phyloP scores from a whole-genome alignment of 2,113 vertebrate genomes.

The Semnornis frantzii region DNA sequence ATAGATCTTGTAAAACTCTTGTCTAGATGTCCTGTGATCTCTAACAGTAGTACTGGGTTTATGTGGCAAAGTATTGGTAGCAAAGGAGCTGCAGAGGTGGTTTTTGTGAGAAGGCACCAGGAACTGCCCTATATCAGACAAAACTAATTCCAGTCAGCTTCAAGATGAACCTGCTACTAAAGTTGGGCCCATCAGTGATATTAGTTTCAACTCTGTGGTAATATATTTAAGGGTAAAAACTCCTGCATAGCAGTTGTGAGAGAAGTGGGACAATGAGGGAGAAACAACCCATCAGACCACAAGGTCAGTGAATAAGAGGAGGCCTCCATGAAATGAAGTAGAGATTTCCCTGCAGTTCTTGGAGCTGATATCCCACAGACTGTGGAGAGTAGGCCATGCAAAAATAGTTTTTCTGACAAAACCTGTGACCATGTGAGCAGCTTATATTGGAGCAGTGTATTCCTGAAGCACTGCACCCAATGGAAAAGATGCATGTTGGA shows the following conservation, averaged over 20 bases:
- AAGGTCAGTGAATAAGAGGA: not conserved
- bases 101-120: not conserved
- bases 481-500: no score
- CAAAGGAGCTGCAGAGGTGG: not conserved
- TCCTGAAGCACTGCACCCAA: no score
- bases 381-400: not conserved
- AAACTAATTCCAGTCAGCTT: not conserved
- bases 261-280: not conserved
- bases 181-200: not conserved
- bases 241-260: not conserved
- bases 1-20: not conserved
- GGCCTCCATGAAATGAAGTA: not conserved
- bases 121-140: not conserved
- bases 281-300: not conserved
- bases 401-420: no score
- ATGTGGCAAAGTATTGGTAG: not conserved
- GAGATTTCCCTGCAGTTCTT: not conserved
- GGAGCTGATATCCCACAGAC: not conserved
- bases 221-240: not conserved
- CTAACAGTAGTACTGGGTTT: not conserved
- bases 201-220: not conserved
- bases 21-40: not conserved
- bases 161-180: not conserved
- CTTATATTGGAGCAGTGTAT: no score
- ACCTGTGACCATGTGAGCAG: no score